Base-by-base conservation (phyloP, 2,113 vertebrate genomes). In the Gobius niger region DNA sequence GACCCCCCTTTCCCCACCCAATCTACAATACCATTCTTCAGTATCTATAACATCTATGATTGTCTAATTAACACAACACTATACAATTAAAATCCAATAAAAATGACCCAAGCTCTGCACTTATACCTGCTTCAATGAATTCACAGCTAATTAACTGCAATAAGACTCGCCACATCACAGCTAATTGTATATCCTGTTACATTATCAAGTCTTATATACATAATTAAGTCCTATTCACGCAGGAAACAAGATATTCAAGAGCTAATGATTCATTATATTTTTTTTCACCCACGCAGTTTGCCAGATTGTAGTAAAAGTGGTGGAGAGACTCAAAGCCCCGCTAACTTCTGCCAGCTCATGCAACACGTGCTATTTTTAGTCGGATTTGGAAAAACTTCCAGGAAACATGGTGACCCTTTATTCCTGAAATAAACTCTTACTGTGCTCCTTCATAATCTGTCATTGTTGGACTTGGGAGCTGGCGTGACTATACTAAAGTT, bases 361-460 rank as follows among this genome's bases (percentile, higher is more conserved):
- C 34, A 34, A 19, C 2, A 40, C 7, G 24, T 6, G 7, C 24
- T 40, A 57, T 40, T 40, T 57, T 57, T 40, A 40, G 54, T 7
- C 14, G 54, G 7, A 13, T 41, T 34, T 13, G 70, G 57, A 70
- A 65, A 60, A 9, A 68, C 9, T 62, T 4, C 47, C 14, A 47
- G 61, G 11, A 68, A 5, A 54, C 3, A 34, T 34, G 24, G 41
- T 70, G 60, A 77, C 75, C 71, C 60, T 67, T 54, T 46, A 1
- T 7, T 63, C 69, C 67, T 68, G 61, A 72, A 73, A 87, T 73
- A 73, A n/a, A 81, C 66, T 67, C 52, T 14, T 40, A 64, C 24
- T 61, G 15, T 73, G 42, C 63, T 73, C 66, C 63, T 72, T 63
- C 67, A 44, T 61, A 63, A 77, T 77, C 66, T 81, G 65, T 74